A percentile compares a stretch with the other conserved stretches of the same genome.
Conservation (phyloP, 2,888 invertebrate genomes). For the Conops quadrifasciatus region DNA sequence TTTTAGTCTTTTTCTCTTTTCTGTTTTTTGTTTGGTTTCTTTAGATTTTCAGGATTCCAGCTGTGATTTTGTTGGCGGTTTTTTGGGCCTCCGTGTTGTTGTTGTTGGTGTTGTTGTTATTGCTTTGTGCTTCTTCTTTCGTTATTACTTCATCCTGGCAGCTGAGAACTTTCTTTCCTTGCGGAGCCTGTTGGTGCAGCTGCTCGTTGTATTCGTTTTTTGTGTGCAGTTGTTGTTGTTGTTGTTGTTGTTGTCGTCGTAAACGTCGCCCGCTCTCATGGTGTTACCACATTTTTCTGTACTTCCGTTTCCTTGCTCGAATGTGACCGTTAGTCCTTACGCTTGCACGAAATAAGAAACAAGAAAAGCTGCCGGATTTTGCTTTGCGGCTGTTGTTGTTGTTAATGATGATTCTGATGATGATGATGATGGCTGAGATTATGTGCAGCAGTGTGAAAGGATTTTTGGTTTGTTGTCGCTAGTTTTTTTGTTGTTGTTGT, state of each 20-base stretch:
- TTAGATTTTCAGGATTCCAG: slow-evolving; percentile 44
- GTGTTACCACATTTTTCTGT: slow-evolving; percentile 17
- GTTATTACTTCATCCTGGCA: not conserved
- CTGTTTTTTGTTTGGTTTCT: slow-evolving; percentile 14
- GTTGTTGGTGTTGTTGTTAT: not conserved
- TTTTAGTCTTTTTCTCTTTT: slow-evolving; percentile 1
- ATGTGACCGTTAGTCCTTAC: not conserved
- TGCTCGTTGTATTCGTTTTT: not conserved
- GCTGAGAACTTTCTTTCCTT: slow-evolving; percentile 1
- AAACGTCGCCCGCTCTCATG: not conserved
- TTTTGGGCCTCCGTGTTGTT: slow-evolving; percentile 17
- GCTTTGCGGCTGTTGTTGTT: slow-evolving; percentile 47
- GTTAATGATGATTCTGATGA: too few species aligned
- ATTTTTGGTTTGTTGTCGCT: slow-evolving; percentile 37
- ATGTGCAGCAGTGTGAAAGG: slow-evolving; percentile 48
- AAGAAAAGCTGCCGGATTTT: slow-evolving; percentile 47
- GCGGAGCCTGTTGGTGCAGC: not conserved
- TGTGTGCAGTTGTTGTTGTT: not conserved
- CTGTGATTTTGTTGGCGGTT: slow-evolving; percentile 46
- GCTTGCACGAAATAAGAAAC: slow-evolving; percentile 36
- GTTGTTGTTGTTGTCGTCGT: slow-evolving; percentile 9
- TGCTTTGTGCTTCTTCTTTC: not conserved
- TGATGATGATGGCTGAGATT: slow-evolving; percentile 44
- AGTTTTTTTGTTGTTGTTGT: slow-evolving; percentile 9
- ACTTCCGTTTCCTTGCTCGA: slow-evolving; percentile 13